Evolutionary conservation across 2,797 vertebrate genomes (phyloP).

Genomic region (Bucorvus abyssinicus): DNA sequence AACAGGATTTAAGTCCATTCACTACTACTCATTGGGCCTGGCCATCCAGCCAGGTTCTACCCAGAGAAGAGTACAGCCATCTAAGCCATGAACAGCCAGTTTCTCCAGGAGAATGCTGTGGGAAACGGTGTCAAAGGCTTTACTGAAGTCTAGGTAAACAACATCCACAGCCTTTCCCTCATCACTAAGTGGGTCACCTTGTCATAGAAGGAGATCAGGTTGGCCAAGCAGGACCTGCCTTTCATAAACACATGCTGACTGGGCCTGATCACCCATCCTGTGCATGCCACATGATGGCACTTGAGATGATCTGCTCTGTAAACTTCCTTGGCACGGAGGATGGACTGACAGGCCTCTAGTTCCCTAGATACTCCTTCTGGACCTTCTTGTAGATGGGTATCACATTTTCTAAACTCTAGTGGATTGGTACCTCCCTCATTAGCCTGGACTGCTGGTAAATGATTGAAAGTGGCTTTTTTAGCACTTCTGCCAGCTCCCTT

Average conservation of each 20-base stretch:
- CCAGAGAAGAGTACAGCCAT: too few relatives aligned
- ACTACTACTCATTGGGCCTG: too few relatives aligned
- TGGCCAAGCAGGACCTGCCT: not conserved
- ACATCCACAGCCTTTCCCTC: not conserved
- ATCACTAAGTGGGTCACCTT: not conserved
- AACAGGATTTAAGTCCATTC: too few relatives aligned
- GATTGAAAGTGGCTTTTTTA: not conserved
- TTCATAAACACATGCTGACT: not conserved
- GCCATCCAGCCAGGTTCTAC: too few relatives aligned
- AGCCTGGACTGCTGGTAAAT: not conserved
- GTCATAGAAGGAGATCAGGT: not conserved
- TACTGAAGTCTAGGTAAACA: not conserved
- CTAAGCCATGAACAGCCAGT: too few relatives aligned
- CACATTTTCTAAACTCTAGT: not conserved
- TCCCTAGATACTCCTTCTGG: not conserved
- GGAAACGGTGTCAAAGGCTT: not conserved
- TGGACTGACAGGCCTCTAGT: not conserved
- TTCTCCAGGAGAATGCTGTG: not conserved
- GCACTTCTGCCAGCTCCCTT: not conserved
- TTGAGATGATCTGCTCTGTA: not conserved
- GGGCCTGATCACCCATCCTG: too few relatives aligned
- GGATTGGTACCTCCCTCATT: not conserved
- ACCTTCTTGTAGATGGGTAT: too few relatives aligned
- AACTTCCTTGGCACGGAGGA: not conserved
- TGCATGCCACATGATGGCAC: not conserved